Conservation (phyloP, 2,797 vertebrate species). For the Moxostoma hubbsi region DNA sequence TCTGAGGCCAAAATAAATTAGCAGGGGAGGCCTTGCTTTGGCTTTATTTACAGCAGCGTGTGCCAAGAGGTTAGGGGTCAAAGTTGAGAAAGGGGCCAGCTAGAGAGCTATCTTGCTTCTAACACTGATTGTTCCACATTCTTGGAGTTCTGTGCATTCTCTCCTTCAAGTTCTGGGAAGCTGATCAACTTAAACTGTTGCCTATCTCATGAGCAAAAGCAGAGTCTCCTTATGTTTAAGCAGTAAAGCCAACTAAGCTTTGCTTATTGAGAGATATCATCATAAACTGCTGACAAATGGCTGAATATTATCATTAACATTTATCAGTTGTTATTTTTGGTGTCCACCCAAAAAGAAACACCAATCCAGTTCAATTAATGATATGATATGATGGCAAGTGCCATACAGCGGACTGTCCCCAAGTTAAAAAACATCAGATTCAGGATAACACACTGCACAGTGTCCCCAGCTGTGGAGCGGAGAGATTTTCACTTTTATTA, state of each 20-base stretch:
- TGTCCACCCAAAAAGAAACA: background rate
- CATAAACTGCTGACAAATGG: background rate
- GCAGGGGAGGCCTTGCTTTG: conserved; percentile 78
- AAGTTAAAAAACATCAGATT: conserved; percentile 11
- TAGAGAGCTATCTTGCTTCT: conserved; percentile 68
- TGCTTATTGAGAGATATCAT: background rate
- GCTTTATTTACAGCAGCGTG: conserved; percentile 85
- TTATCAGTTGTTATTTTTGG: background rate
- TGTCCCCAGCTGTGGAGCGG: conserved; percentile 57
- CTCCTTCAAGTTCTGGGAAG: conserved; percentile 31
- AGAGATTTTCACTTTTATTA: conserved; percentile 62
- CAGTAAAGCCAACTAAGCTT: background rate
- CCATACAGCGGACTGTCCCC: conserved; percentile 1
- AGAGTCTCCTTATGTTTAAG: background rate
- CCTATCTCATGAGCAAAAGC: conserved; percentile 12
- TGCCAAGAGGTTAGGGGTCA: conserved; percentile 83
- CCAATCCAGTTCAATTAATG: background rate
- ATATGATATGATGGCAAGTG: background rate
- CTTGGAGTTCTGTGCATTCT: conserved; percentile 73
- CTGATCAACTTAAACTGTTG: conserved; percentile 21
- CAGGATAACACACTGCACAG: conserved; percentile 40
- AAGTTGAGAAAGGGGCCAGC: conserved; percentile 84
- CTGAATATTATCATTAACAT: background rate
- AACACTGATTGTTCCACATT: conserved; percentile 55
- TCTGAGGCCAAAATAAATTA: conserved; percentile 78